Evolutionary conservation across 2,113 vertebrate genomes (phyloP), one percentile per base, ranked within the genome.

Genomic region (Gobio gobio): DNA sequence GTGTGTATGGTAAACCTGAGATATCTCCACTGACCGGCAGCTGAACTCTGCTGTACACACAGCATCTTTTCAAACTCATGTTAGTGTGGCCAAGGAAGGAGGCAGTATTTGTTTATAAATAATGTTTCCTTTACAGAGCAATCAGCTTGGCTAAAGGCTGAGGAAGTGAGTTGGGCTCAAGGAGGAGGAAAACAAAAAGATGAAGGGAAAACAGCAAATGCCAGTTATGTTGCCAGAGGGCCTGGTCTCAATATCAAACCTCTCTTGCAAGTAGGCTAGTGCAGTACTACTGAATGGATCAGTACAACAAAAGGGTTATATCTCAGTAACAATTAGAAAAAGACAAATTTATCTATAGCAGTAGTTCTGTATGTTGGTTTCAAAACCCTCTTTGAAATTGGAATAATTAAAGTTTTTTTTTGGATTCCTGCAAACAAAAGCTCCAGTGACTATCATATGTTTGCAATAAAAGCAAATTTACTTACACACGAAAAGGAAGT

Each of bases 1-100:
- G 49, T 54, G 18, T 36, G n/a, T 63, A 43, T 33, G 49, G 68
- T 33, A 83, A 84, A 78, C 59, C 59, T 3, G 5, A 36, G 33
- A 33, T 18, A 47, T 78, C 75, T 72, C 47, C 64, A 85, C 16
- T 58, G 64, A 73, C 76, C 76, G 61, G 77, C 7, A 16, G 6
- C 78, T 74, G 84, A 85, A 68, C 83, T 78, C 33, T 24, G 29
- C 94, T 96, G 87, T 95, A 97, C 68, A 56, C 51, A 45, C 51
- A 59, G 26, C 40, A 45, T 61, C 77, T 63, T 68, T 33, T 78
- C 74, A 33, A 54, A 51, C 73, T 43, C 64, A 18, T 43, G 29
- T 75, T 47, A 2, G 26, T 68, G 86, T 87, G 10, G 68, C 16
- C 24, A 54, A 20, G 61, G 33, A 58, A 26, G 29, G 12, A 47